Conservation (phyloP, 1,140 invertebrate species). For the Bombus picipes region DNA sequence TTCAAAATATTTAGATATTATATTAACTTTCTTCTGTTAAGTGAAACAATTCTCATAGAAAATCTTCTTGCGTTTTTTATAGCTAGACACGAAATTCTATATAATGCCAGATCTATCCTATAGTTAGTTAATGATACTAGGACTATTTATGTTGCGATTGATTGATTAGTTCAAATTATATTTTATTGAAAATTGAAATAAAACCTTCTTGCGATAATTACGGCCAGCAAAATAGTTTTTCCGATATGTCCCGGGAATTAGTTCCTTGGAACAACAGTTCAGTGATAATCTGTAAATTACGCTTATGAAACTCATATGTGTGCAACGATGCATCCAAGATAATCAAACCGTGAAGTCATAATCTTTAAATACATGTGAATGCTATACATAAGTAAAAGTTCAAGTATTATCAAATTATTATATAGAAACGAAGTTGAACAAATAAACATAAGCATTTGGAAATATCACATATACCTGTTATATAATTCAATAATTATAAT, state of each 20-base stretch:
- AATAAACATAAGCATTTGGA: background rate
- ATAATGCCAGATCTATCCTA: no score
- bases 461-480: no score
- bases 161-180: background rate
- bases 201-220: background rate
- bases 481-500: no score
- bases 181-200: background rate
- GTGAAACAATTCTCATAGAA: no score
- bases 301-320: background rate
- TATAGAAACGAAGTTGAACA: background rate
- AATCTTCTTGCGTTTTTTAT: no score
- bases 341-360: background rate
- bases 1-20: no score
- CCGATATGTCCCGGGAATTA: background rate
- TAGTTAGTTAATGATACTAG: no score
- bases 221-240: background rate
- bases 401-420: background rate
- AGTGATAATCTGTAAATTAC: background rate
- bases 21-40: no score
- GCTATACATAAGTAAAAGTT: background rate
- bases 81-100: no score
- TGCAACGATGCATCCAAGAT: background rate
- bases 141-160: no score
- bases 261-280: background rate
- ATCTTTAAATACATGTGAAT: background rate